A percentile compares a stretch with the other conserved stretches of the same genome.
phyloP scores from a whole-genome alignment of 2,797 vertebrate species.

The Centropyge bicolor region DNA sequence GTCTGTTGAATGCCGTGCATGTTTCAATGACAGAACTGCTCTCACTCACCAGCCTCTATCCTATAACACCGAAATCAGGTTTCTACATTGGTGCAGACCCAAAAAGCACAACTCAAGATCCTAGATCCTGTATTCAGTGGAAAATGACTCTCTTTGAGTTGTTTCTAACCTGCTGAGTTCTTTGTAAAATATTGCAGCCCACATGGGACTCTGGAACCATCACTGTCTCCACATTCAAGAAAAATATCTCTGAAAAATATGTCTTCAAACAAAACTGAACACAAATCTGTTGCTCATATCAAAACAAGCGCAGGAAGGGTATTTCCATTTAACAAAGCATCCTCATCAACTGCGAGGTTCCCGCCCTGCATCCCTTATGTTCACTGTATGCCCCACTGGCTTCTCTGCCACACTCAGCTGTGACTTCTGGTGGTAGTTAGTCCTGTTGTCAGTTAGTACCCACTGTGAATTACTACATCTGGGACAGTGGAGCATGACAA shows the following conservation, averaged over 20 bases:
- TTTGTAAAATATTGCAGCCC: background rate
- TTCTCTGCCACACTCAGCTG: slow-evolving; percentile 22
- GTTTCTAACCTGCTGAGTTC: background rate
- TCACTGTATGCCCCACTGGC: background rate
- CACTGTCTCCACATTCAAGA: background rate
- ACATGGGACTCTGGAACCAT: background rate
- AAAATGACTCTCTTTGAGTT: background rate
- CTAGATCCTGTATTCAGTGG: background rate
- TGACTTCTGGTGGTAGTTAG: slow-evolving; percentile 19
- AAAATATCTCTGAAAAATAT: background rate
- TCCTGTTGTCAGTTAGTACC: slow-evolving; percentile 54
- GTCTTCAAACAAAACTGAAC: background rate
- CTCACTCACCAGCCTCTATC: too few species aligned
- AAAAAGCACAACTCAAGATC: background rate
- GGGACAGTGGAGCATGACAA: slow-evolving; percentile 21
- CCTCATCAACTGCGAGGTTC: background rate
- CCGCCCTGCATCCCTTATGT: background rate
- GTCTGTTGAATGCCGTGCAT: background rate
- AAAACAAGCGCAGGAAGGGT: background rate
- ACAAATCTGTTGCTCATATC: background rate
- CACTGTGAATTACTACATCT: slow-evolving; percentile 49
- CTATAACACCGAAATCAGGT: background rate
- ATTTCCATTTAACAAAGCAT: background rate
- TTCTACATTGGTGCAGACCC: background rate
- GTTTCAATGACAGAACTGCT: background rate